A percentile compares a stretch with the other conserved stretches of the same genome.
phyloP scores from a whole-genome alignment of 2,113 vertebrate species.

The Connochaetes taurinus region DNA sequence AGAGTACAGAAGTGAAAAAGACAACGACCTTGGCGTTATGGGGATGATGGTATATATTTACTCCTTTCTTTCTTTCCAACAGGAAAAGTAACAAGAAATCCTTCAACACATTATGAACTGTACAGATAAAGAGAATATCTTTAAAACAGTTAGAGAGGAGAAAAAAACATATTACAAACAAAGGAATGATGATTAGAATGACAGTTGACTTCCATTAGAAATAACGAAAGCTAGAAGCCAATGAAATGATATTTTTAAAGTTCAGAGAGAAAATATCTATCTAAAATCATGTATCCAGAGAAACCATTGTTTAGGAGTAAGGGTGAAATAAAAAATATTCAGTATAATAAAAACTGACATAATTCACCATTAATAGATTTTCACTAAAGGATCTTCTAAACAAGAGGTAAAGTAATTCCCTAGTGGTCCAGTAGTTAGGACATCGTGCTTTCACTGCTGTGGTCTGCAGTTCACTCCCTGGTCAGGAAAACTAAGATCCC shows the following conservation, averaged over 20 bases:
- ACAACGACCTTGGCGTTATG: neutral
- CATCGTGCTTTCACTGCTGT: neutral
- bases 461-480: neutral
- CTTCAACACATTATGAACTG: neutral
- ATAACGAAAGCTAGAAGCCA: neutral
- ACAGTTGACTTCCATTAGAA: neutral
- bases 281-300: neutral
- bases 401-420: neutral
- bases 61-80: neutral
- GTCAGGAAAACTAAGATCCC: neutral
- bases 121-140: neutral
- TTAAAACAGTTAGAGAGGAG: neutral
- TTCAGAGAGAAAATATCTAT: neutral
- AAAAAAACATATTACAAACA: neutral
- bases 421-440: neutral
- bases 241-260: neutral
- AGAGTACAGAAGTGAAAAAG: neutral
- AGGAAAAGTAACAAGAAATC: constrained; percentile 21
- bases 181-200: neutral
- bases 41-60: neutral
- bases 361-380: neutral
- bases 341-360: neutral
- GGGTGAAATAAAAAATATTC: neutral
- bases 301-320: neutral
- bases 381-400: neutral